A percentile compares a stretch with the other conserved stretches of the same genome.
Evolutionary conservation across 2,113 vertebrate species (phyloP).

Genomic region (Eublepharis macularius): DNA sequence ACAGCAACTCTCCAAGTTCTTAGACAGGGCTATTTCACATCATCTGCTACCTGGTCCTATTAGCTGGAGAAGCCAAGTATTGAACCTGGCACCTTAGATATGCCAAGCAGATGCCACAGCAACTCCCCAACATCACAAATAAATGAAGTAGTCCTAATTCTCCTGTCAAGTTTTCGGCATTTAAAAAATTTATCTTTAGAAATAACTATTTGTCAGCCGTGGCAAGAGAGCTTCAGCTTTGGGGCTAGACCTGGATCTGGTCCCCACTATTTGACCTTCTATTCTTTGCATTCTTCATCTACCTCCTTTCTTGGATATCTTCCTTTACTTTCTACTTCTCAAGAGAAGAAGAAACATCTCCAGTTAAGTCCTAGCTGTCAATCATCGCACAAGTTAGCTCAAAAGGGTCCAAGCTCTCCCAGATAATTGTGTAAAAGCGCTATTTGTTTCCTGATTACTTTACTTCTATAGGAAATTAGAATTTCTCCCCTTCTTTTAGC

Average conservation of each 20-base stretch:
- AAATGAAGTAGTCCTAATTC: background rate
- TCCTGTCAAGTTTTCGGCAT: background rate
- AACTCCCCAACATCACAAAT: background rate
- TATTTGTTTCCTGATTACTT: background rate
- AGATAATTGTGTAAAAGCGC: background rate
- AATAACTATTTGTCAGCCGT: background rate
- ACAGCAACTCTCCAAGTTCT: too few relatives aligned
- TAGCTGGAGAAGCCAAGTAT: too few relatives aligned
- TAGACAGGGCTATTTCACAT: too few relatives aligned
- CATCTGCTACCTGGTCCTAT: too few relatives aligned
- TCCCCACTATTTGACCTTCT: too few relatives aligned
- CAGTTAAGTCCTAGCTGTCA: background rate
- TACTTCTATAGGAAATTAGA: background rate
- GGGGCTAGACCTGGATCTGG: too few relatives aligned
- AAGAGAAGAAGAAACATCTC: background rate
- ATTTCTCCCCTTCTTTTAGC: background rate
- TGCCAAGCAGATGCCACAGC: too few relatives aligned
- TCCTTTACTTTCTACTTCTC: background rate
- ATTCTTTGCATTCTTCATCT: background rate
- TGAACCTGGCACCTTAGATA: too few relatives aligned
- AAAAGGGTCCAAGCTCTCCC: background rate
- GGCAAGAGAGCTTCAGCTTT: background rate
- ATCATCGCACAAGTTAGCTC: background rate
- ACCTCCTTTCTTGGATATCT: background rate
- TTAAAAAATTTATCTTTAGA: background rate